Evolutionary conservation across 1,140 invertebrate species (phyloP).

Genomic region (Triops longicaudatus): DNA sequence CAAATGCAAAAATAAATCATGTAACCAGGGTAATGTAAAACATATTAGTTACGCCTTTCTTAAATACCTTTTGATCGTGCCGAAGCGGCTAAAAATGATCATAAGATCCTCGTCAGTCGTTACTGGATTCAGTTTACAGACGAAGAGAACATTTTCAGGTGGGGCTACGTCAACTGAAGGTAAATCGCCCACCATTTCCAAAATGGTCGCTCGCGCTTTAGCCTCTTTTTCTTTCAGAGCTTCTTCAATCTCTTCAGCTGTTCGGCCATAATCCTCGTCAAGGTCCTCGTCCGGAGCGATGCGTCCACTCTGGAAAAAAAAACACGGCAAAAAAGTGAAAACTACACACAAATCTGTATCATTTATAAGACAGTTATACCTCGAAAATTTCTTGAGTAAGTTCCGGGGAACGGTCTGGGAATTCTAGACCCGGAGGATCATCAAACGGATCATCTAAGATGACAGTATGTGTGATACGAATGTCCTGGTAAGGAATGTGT

Average conservation of each 20-base stretch:
- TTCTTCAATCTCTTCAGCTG: slow-evolving; percentile 74
- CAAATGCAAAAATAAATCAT: slow-evolving; percentile 29
- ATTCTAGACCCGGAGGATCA: slow-evolving; percentile 65
- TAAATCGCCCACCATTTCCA: slow-evolving; percentile 97
- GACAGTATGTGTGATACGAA: slow-evolving; percentile 94
- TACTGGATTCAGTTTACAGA: slow-evolving; percentile 99
- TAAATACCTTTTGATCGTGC: slow-evolving; percentile 66
- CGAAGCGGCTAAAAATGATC: slow-evolving; percentile 96
- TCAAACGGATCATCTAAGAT: slow-evolving; percentile 93
- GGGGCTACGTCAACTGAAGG: slow-evolving; percentile 95
- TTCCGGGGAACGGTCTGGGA: slow-evolving; percentile 78
- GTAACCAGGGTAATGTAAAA: neutral
- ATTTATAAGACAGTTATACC: slow-evolving; percentile 15
- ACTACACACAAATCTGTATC: too few species aligned
- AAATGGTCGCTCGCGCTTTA: slow-evolving; percentile 88
- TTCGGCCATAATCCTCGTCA: slow-evolving; percentile 80
- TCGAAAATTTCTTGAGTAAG: slow-evolving; percentile 61
- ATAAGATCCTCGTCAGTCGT: slow-evolving; percentile 96
- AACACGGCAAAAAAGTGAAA: slow-evolving; percentile 20
- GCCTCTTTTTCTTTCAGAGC: slow-evolving; percentile 85
- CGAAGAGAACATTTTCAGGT: slow-evolving; percentile 97
- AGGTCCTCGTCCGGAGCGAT: slow-evolving; percentile 92
- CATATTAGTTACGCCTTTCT: neutral
- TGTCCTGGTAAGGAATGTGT: slow-evolving; percentile 90
- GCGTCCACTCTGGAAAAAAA: slow-evolving; percentile 58